A percentile compares a stretch with the other conserved stretches of the same genome.
Conservation (phyloP, 1,140 invertebrate species). For the Zaprionus ornatus region DNA sequence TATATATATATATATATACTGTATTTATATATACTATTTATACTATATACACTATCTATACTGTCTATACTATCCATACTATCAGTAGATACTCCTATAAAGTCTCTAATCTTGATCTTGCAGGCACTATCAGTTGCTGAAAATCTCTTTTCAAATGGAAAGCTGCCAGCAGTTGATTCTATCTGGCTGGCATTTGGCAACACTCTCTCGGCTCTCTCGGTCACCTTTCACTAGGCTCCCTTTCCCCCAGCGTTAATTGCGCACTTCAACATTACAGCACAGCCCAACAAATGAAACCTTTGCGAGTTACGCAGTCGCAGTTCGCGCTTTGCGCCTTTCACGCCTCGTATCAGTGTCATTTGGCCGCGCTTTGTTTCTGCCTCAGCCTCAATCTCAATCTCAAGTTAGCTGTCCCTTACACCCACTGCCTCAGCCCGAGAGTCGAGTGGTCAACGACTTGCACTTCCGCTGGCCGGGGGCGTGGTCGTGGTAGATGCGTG, state of each 20-base stretch:
- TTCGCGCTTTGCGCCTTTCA: neutral
- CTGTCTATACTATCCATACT: neutral
- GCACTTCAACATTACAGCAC: neutral
- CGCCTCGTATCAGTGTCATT: neutral
- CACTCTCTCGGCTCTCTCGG: neutral
- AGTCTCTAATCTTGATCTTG: neutral
- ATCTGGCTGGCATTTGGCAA: neutral
- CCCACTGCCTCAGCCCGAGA: neutral
- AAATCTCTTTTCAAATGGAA: neutral
- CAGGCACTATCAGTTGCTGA: neutral
- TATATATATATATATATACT: no score
- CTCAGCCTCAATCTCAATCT: neutral
- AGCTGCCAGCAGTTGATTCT: neutral
- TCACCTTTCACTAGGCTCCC: constrained; percentile 4
- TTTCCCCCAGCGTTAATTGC: neutral
- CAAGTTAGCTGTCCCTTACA: neutral
- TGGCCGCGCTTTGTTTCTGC: neutral
- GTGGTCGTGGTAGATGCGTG: neutral
- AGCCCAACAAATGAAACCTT: neutral
- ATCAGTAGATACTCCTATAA: neutral
- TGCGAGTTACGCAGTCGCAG: constrained; percentile 2
- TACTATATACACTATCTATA: neutral
- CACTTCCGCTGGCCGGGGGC: constrained; percentile 12
- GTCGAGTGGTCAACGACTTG: constrained; percentile 4
- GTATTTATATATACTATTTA: no score